Evolutionary conservation across 2,888 invertebrate genomes (phyloP), one percentile per base, ranked within the genome.

Genomic region (Aporophyla lueneburgensis): DNA sequence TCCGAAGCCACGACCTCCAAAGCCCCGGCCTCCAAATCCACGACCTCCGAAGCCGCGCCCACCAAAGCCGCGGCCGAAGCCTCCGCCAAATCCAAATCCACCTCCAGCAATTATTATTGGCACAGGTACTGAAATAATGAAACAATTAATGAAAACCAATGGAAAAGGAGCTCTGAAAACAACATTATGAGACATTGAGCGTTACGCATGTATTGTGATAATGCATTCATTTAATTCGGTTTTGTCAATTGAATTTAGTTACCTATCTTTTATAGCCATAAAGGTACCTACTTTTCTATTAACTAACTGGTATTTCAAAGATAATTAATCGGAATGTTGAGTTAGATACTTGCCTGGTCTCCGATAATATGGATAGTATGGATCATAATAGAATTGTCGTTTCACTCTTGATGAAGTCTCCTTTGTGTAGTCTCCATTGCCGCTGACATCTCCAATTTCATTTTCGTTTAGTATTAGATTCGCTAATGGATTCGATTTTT

Each of bases 1-100:
- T 1, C 90, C 92, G 14, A 91, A 81, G 0, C 92, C 93, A 62
- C 90, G 76, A 0, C 92, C 91, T 2, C 91, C 92, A 14, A 91
- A 81, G 0, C 92, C 93, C 58, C 90, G 74, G 6, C 90, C 89
- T 5, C 92, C 92, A n/a, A 88, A 84, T 0, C 91, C 77, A 0
- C 68, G 19, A 0, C 77, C 74, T 19, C 80, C 91, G 24, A 87
- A 81, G 0, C 91, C 91, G 16, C 90, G 59, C 6, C 91, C 92
- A 0, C 91, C 91, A 33, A 90, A 86, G 0, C 92, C 91, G 40
- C 90, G 77, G 3, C 92, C 91, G 87, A 83, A 86, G 3, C 89
- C 89, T 19, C 87, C 43, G 12, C 43, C 43, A 46, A 46, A 46
- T 12, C 43, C 43, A 46, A 86, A 67, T 7, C 88, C 84, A 0